A percentile compares a stretch with the other conserved stretches of the same genome.
phyloP scores from a whole-genome alignment of 2,888 invertebrate genomes.

The Pandemis heparana region DNA sequence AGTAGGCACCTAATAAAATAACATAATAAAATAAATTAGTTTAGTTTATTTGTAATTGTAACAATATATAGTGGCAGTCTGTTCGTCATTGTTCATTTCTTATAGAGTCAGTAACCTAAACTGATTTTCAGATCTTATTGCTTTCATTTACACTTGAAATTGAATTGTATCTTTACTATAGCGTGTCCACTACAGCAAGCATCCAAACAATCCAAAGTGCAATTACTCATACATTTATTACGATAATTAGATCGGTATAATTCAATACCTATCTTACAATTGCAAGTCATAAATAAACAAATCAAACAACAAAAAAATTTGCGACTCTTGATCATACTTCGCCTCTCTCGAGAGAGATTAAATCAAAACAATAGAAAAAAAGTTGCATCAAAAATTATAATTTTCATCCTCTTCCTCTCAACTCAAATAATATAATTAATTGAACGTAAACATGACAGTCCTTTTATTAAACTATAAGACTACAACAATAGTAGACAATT shows the following conservation, averaged over 20 bases:
- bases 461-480: neutral
- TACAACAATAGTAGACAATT: neutral
- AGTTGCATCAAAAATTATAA: conserved; percentile 5
- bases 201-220: no score
- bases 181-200: no score
- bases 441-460: neutral
- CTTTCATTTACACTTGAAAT: neutral
- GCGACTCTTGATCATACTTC: neutral
- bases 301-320: neutral
- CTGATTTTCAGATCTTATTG: neutral
- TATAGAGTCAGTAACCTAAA: neutral
- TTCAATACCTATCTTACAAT: neutral
- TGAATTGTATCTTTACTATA: neutral
- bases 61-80: neutral
- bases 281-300: neutral
- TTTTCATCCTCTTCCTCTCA: neutral
- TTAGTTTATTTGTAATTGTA: neutral
- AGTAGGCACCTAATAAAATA: neutral
- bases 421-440: neutral
- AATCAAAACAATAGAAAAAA: conserved; percentile 1
- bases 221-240: no score
- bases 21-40: neutral
- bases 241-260: neutral
- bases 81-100: neutral
- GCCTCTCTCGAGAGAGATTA: neutral